phyloP scores from a whole-genome alignment of 1,140 invertebrate species.

The Wasmannia auropunctata region DNA sequence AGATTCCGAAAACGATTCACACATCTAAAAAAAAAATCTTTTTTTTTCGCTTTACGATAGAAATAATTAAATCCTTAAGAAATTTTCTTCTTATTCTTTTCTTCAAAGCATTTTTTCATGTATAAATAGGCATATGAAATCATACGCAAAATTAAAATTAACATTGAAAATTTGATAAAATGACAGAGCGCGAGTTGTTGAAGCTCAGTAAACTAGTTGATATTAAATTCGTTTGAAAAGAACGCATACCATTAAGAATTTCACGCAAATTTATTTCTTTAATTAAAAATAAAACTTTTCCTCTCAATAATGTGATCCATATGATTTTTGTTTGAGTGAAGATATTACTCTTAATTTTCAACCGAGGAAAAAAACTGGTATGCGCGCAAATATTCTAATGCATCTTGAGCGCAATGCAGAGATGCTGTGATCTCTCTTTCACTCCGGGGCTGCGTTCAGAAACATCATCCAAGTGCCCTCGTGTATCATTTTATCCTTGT shows the following conservation, averaged over 20 bases:
- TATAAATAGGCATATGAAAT: neutral
- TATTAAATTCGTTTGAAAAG: neutral
- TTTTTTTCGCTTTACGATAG: neutral
- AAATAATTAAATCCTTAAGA: neutral
- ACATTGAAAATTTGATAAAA: neutral
- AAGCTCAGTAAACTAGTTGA: neutral
- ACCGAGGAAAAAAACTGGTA: neutral
- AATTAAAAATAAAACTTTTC: neutral
- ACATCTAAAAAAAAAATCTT: no score
- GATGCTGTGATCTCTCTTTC: neutral
- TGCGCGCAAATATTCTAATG: neutral
- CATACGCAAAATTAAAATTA: neutral
- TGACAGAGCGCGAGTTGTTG: neutral
- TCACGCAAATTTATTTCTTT: neutral
- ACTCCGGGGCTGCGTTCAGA: no score
- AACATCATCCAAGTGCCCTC: no score
- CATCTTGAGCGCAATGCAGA: neutral
- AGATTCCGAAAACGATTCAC: neutral
- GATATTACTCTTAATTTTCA: neutral
- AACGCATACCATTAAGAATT: neutral
- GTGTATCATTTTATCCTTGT: no score
- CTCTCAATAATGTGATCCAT: neutral
- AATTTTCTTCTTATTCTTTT: no score
- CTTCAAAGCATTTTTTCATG: neutral
- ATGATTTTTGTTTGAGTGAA: neutral